Percentiles rank a stretch among this genome's conserved stretches.
These are phyloP conservation scores for Pseudococcus longispinus DNA, from an alignment of 2,888 invertebrate genomes.

Conservation along the genomic window DNA sequence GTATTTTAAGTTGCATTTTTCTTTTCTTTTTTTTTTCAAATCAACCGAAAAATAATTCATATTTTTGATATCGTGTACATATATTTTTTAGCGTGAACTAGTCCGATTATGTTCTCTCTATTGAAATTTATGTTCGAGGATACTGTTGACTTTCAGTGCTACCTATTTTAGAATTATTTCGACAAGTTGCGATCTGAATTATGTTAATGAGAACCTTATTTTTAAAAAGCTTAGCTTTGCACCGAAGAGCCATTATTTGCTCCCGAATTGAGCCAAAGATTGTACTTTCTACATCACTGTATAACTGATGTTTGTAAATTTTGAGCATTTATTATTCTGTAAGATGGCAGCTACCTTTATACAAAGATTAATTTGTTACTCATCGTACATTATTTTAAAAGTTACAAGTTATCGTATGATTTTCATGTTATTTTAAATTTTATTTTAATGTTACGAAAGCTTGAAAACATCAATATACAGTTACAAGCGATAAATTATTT, in stretches of 20 bases:
- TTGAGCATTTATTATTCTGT: slow-evolving; percentile 30
- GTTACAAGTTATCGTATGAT: slow-evolving; percentile 31
- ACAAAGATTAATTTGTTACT: slow-evolving; percentile 25
- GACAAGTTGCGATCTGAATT: background rate
- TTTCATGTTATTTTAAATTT: slow-evolving; percentile 30
- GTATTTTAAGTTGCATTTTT: slow-evolving; percentile 36
- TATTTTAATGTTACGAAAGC: background rate
- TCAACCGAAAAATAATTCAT: background rate
- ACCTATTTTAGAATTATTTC: background rate
- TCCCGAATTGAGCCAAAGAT: slow-evolving; percentile 11
- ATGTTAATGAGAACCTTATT: background rate
- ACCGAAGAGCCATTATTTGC: background rate
- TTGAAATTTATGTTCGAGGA: background rate
- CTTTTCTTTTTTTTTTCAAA: background rate
- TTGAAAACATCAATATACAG: slow-evolving; percentile 38
- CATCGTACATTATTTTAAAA: slow-evolving; percentile 22
- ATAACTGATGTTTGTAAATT: slow-evolving; percentile 27
- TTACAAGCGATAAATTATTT: background rate
- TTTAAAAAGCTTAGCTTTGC: slow-evolving; percentile 29
- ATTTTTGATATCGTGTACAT: slow-evolving; percentile 2
- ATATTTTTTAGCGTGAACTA: background rate
- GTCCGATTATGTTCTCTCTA: background rate
- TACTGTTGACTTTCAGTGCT: background rate
- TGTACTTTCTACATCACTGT: slow-evolving; percentile 23
- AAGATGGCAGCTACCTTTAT: slow-evolving; percentile 34